These are phyloP conservation scores for Graptemys geographica DNA, from an alignment of 2,797 vertebrate species.

Conservation along the genomic window DNA sequence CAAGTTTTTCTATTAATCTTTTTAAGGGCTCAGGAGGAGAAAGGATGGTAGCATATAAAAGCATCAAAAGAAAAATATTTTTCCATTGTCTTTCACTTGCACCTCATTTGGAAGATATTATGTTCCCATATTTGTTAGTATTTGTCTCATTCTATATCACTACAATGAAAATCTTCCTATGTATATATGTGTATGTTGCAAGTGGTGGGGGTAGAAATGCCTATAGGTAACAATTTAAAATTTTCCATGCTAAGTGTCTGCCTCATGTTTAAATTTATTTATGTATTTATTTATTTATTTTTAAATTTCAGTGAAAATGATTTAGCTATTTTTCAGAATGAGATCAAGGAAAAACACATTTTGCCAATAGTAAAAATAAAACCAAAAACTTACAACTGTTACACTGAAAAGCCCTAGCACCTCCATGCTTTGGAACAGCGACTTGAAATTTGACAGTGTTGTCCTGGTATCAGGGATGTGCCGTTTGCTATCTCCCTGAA, in stretches of 20 bases:
- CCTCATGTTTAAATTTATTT: not conserved
- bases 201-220: not conserved
- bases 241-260: not conserved
- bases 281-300: not conserved
- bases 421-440: not conserved
- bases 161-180: not conserved
- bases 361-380: not conserved
- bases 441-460: not conserved
- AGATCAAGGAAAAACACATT: not conserved
- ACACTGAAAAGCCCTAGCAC: not conserved
- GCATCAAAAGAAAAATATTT: not conserved
- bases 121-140: rapidly evolving
- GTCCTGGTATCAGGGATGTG: not conserved
- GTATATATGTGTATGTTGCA: not conserved
- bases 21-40: not conserved
- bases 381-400: not conserved
- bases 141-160: not conserved
- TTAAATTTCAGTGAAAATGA: not conserved
- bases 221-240: not conserved
- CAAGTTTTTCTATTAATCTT: not conserved
- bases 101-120: not conserved
- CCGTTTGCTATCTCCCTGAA: not conserved
- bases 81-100: not conserved
- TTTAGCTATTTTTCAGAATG: not conserved
- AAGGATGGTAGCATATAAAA: not conserved